Conservation (phyloP, 2,113 vertebrate species). For the Myotis brandtii region DNA sequence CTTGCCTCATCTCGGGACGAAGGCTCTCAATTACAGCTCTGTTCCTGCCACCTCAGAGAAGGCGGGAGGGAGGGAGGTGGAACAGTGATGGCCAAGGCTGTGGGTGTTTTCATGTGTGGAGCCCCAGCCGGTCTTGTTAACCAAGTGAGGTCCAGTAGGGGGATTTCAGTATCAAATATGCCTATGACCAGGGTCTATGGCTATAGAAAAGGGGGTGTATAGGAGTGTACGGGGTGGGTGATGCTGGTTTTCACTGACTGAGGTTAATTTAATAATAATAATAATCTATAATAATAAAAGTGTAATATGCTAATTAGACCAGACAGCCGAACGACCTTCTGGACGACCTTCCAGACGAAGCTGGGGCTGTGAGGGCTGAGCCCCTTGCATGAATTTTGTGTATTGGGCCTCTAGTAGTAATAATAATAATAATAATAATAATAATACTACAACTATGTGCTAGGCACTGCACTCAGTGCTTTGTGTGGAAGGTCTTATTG, state of each 20-base stretch:
- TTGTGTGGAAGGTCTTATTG: not conserved
- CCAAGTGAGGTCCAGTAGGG: slow-evolving; percentile 39
- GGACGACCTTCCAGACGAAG: too few species aligned
- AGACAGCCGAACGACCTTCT: too few species aligned
- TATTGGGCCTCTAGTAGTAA: too few species aligned
- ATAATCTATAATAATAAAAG: too few species aligned
- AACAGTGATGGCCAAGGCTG: not conserved
- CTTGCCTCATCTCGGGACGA: not conserved
- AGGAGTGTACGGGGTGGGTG: not conserved
- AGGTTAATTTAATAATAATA: not conserved
- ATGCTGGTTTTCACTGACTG: not conserved
- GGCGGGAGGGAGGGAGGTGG: slow-evolving; percentile 60
- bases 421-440: not conserved
- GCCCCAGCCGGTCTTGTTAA: slow-evolving; percentile 4
- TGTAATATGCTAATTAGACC: too few species aligned
- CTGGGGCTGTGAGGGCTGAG: fast-evolving
- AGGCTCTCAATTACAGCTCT: slow-evolving; percentile 74
- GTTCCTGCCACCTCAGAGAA: slow-evolving; percentile 59
- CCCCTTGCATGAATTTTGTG: too few species aligned
- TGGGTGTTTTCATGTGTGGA: slow-evolving; percentile 65
- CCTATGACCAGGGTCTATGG: not conserved
- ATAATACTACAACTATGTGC: not conserved
- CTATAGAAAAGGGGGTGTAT: not conserved
- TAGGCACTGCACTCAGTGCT: not conserved
- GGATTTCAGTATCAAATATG: not conserved